Percentiles rank a stretch among this genome's conserved stretches.
phyloP scores from a whole-genome alignment of 2,888 invertebrate genomes.

The Plusia festucae region DNA sequence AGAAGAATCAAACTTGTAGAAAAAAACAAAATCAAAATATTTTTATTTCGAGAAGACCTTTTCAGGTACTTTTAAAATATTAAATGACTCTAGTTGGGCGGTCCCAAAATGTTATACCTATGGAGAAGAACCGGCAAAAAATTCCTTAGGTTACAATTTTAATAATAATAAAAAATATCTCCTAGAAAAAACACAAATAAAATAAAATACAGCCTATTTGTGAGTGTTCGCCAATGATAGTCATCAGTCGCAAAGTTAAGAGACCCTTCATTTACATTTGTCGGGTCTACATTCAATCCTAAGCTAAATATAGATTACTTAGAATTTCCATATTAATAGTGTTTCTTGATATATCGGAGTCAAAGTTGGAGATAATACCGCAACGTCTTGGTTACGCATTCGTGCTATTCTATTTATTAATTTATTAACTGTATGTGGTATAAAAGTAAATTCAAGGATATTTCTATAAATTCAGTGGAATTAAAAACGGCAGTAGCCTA shows the following conservation, averaged over 20 bases:
- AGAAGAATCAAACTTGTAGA: no score
- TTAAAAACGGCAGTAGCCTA: no score
- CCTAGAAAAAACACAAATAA: no score
- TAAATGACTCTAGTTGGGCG: no score
- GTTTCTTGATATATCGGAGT: neutral
- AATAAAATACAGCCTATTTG: neutral
- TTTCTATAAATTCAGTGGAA: no score
- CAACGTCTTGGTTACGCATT: neutral
- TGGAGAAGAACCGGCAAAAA: no score
- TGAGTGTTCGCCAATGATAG: neutral
- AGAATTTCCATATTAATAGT: slow-evolving; percentile 6
- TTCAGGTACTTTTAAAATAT: no score
- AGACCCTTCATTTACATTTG: neutral
- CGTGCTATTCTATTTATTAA: neutral
- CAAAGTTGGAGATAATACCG: neutral
- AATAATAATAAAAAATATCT: no score
- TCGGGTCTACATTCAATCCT: neutral
- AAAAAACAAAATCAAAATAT: no score
- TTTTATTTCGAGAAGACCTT: no score
- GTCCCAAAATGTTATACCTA: no score
- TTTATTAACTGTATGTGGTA: neutral
- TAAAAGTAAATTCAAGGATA: neutral
- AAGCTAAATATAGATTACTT: slow-evolving; percentile 4
- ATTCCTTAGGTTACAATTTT: no score
- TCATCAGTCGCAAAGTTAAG: neutral